Base-by-base conservation (phyloP, 2,797 vertebrate genomes). In the Rhincodon typus region DNA sequence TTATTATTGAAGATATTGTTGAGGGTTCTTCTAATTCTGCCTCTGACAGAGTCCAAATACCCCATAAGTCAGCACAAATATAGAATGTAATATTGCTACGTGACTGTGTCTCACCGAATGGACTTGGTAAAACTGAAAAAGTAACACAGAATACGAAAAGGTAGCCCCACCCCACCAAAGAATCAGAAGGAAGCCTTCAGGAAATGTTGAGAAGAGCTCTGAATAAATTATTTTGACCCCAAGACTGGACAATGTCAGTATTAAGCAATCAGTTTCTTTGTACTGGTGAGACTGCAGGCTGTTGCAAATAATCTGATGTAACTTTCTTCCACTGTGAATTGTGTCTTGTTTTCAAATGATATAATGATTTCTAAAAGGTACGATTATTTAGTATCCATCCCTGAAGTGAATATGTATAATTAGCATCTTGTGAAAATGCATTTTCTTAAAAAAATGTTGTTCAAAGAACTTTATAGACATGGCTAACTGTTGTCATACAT, bases 341-440 rank as follows among this genome's bases (percentile, higher is more conserved):
- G 57, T 67, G 90, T 10, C 90, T 67, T 67, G 90, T 62, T 93
- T 93, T 38, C 90, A 93, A n/a, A 38, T 93, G 53, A 91, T 57
- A 30, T 66, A 34, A 91, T 66, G 2, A n/a, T 93, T 93, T 67
- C 17, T 67, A n/a, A 67, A 38, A 93, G 62, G 62, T 93, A 34
- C 66, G 34, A 67, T 93, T 93, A 62, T 34, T 93, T 66, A 66
- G 57, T 91, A 15, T 93, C 38, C n/a, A n/a, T 67, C 34, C 34
- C 90, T 67, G 57, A 93, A n/a, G 57, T 23, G 62, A n/a, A 67
- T 93, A 67, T 67, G 38, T 93, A 93, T 67, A 93, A 88, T 53
- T 57, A 67, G n/a, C 10, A 84, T 2, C 34, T 6, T 67, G 88
- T 34, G 21, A 38, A 67, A 93, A 38, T 67, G 34, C 19, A 93